phyloP scores from a whole-genome alignment of 2,113 vertebrate genomes.

The Pyrgilauda ruficollis region DNA sequence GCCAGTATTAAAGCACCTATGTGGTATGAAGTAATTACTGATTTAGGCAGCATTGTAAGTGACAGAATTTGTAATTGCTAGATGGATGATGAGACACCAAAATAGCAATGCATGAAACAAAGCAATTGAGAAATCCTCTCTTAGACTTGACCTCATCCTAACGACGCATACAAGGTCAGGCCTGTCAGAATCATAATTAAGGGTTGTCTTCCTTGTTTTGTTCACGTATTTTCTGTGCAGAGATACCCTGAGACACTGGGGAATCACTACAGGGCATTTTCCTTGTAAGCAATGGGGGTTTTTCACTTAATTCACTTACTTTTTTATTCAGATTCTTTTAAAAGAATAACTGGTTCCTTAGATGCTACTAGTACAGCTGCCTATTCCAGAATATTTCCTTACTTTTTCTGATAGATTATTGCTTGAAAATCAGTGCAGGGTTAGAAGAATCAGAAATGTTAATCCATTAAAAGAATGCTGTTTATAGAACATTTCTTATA shows the following conservation, averaged over 20 bases:
- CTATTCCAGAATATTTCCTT: background rate
- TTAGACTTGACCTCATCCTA: background rate
- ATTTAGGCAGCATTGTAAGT: background rate
- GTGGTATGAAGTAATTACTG: background rate
- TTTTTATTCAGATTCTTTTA: background rate
- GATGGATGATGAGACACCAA: background rate
- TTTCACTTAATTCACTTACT: background rate
- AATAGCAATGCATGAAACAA: background rate
- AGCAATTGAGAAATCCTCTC: background rate
- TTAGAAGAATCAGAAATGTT: background rate
- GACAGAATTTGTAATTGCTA: background rate
- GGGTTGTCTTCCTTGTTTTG: slow-evolving; percentile 14
- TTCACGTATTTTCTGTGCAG: background rate
- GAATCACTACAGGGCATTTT: background rate
- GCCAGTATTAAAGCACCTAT: background rate
- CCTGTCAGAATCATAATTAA: background rate
- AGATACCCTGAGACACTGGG: background rate
- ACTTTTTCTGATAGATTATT: background rate
- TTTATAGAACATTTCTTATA: background rate
- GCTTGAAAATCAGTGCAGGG: background rate
- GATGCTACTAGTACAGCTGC: background rate
- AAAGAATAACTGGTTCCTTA: background rate
- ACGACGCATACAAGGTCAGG: background rate
- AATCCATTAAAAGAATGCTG: background rate
- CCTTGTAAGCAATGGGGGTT: background rate